phyloP scores from a whole-genome alignment of 2,113 vertebrate species.

The Baryphthengus martii region DNA sequence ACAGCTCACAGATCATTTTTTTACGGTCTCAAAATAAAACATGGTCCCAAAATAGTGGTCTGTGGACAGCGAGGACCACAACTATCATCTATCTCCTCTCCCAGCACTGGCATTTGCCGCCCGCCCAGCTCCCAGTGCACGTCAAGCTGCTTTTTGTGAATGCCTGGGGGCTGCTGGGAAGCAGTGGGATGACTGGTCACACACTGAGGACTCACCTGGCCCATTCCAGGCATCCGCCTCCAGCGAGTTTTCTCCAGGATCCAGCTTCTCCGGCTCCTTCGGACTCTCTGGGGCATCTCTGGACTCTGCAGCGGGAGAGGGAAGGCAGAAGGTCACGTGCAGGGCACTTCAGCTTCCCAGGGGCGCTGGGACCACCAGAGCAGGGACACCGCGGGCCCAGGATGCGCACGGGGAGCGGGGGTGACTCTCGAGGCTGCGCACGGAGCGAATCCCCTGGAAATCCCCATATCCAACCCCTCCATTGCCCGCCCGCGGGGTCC shows the following conservation, averaged over 20 bases:
- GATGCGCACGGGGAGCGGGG: not conserved
- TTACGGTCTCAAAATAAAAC: not conserved
- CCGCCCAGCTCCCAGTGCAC: not conserved
- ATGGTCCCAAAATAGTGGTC: too few relatives aligned
- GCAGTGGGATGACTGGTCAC: accelerated
- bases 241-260: constrained; percentile 27
- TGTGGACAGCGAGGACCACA: accelerated
- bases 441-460: not conserved
- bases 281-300: constrained; percentile 15
- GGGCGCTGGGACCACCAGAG: accelerated
- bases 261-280: constrained; percentile 42
- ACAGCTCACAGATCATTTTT: not conserved
- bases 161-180: not conserved
- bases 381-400: accelerated
- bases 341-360: not conserved
- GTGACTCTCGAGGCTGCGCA: not conserved
- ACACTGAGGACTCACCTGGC: constrained; percentile 77
- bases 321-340: not conserved
- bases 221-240: constrained; percentile 75
- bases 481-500: not conserved
- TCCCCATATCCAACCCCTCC: not conserved
- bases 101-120: not conserved
- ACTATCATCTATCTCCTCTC: not conserved
- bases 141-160: accelerated
- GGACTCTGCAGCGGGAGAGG: constrained; percentile 48